Evolutionary conservation across 2,113 vertebrate genomes (phyloP), one percentile per base, ranked within the genome.

Genomic region (Oryzias melastigma): DNA sequence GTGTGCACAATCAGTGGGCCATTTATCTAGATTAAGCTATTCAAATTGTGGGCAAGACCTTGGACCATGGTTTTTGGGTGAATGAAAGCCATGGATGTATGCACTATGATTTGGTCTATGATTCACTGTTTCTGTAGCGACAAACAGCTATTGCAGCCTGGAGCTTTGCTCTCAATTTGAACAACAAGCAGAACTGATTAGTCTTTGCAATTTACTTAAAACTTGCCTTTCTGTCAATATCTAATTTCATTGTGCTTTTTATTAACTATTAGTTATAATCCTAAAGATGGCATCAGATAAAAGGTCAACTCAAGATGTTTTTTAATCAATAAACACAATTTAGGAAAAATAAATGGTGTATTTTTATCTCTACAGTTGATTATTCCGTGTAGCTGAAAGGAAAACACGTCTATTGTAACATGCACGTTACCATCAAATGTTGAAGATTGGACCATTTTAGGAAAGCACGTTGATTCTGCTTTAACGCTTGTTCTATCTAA

Each of bases 171-270:
- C 48, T 20, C 12, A 4, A 14, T 63, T 47, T 46, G 71, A 83
- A 78, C 72, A 67, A 72, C 68, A 85, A 83, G 53, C 62, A 83
- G 71, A 78, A 54, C 35, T 69, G 59, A 68, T 66, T 74, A 64
- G 27, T 15, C 10, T 35, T 2, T 35, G 35, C 35, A 35, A 3
- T 35, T 35, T 2, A 7, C 54, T 14, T 19, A 6, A 14, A 76
- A 56, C 69, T 22, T 70, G 54, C 53, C 48, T 52, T 49, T 59
- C 55, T 47, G 51, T 72, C 60, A 0, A 35, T 45, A 27, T 67
- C 62, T 63, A 53, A 68, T 62, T 73, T 77, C 54, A 20, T 20
- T 35, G 10, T n/a, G 3, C 53, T 22, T 56, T 68, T 58, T 53
- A 84, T 80, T 83, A 76, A 75, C 71, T 68, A 27, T 5, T 5